A percentile compares a stretch with the other conserved stretches of the same genome.
phyloP scores from a whole-genome alignment of 2,888 invertebrate species.

The Thalpophila matura region DNA sequence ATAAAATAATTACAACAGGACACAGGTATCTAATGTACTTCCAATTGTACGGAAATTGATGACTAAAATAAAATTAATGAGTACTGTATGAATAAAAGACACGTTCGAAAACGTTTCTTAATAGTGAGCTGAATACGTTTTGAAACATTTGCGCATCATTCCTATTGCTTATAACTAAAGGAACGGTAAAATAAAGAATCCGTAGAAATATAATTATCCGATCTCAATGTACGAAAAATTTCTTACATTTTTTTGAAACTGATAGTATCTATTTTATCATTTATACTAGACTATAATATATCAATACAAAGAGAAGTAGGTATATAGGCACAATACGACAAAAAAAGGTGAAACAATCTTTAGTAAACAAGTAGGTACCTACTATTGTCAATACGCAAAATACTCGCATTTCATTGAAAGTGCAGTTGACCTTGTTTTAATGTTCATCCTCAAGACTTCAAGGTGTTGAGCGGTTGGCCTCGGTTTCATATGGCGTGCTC shows the following conservation, averaged over 20 bases:
- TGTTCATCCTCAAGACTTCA: conserved; percentile 65
- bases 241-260: too few relatives aligned
- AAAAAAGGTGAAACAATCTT: too few relatives aligned
- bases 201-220: too few relatives aligned
- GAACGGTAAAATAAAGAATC: too few relatives aligned
- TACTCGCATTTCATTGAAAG: conserved; percentile 32
- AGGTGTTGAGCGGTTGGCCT: conserved; percentile 70
- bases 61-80: conserved; percentile 24
- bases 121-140: conserved; percentile 26
- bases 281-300: too few relatives aligned
- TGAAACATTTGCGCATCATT: background rate
- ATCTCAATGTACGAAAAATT: too few relatives aligned
- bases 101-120: conserved; percentile 6
- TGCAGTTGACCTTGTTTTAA: conserved; percentile 59
- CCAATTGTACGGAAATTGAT: conserved; percentile 19
- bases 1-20: conserved; percentile 17
- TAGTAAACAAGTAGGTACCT: background rate
- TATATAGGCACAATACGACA: too few relatives aligned
- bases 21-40: conserved; percentile 6
- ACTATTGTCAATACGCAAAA: conserved; percentile 1
- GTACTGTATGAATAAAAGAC: conserved; percentile 7
- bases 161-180: too few relatives aligned
- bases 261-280: too few relatives aligned
- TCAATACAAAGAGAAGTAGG: too few relatives aligned
- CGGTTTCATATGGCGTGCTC: conserved; percentile 62